Conservation (phyloP, 2,113 vertebrate species). For the Nycticorax nycticorax region DNA sequence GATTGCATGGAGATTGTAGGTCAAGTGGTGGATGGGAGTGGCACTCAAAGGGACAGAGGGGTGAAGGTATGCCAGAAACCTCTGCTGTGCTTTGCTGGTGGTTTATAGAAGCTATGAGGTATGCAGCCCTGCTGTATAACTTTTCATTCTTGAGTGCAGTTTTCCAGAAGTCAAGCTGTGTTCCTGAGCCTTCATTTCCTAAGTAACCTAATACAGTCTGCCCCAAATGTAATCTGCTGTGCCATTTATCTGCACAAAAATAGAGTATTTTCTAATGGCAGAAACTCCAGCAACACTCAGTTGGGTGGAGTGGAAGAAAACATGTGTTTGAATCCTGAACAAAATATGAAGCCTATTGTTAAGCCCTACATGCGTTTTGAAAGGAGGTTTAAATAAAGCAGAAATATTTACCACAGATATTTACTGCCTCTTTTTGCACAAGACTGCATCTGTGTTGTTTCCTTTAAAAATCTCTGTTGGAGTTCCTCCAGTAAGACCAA, state of each 20-base stretch:
- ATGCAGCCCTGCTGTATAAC: background rate
- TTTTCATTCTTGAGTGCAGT: background rate
- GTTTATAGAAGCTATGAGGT: background rate
- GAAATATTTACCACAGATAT: background rate
- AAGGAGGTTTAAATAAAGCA: slow-evolving; percentile 3
- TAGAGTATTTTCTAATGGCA: background rate
- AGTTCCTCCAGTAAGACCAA: background rate
- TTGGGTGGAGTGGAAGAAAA: background rate
- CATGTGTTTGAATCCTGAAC: slow-evolving; percentile 1
- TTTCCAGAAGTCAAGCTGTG: background rate
- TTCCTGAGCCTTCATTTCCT: background rate
- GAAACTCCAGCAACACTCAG: background rate
- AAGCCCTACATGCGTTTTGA: background rate
- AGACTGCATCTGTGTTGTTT: background rate
- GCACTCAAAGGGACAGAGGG: background rate
- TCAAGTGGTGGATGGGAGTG: background rate
- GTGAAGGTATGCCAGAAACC: background rate
- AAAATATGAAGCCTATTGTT: slow-evolving; percentile 30
- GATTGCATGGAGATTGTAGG: background rate
- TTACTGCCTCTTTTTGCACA: background rate
- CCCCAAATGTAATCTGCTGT: background rate
- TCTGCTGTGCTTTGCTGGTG: background rate
- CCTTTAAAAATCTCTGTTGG: background rate
- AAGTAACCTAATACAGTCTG: background rate
- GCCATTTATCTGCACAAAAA: slow-evolving; percentile 38